A percentile compares a stretch with the other conserved stretches of the same genome.
phyloP scores from a whole-genome alignment of 2,888 invertebrate genomes.

The Pomacea canaliculata region DNA sequence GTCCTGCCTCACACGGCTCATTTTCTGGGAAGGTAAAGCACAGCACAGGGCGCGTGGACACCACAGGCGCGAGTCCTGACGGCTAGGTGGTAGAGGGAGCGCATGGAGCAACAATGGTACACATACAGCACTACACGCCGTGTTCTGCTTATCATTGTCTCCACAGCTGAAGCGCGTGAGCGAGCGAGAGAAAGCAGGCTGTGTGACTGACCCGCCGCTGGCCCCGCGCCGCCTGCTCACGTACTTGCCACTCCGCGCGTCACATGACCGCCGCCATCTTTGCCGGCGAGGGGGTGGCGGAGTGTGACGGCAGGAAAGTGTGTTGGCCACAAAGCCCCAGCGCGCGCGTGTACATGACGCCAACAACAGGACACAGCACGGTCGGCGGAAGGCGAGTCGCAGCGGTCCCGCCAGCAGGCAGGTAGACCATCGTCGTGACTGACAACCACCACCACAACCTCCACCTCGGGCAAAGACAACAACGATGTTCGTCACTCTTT shows the following conservation, averaged over 20 bases:
- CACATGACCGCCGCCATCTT: constrained; percentile 27
- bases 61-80: constrained; percentile 10
- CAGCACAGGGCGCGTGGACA: constrained; percentile 10
- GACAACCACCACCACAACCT: too few relatives aligned
- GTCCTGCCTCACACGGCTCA: constrained; percentile 11
- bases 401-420: neutral
- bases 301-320: neutral
- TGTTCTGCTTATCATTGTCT: constrained; percentile 26
- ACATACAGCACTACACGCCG: constrained; percentile 21
- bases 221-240: constrained; percentile 6
- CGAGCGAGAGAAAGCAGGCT: constrained; percentile 15
- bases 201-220: constrained; percentile 21
- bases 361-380: neutral
- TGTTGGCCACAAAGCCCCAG: neutral
- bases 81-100: constrained; percentile 12
- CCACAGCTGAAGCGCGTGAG: constrained; percentile 21
- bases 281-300: neutral
- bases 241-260: constrained; percentile 10
- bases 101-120: constrained; percentile 18
- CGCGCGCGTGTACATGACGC: neutral
- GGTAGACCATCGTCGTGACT: neutral
- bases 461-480: neutral
- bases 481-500: neutral
- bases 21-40: constrained; percentile 5
- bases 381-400: constrained; percentile 4